Evolutionary conservation across 2,888 invertebrate species (phyloP).

Genomic region (Ichneumon xanthorius): DNA sequence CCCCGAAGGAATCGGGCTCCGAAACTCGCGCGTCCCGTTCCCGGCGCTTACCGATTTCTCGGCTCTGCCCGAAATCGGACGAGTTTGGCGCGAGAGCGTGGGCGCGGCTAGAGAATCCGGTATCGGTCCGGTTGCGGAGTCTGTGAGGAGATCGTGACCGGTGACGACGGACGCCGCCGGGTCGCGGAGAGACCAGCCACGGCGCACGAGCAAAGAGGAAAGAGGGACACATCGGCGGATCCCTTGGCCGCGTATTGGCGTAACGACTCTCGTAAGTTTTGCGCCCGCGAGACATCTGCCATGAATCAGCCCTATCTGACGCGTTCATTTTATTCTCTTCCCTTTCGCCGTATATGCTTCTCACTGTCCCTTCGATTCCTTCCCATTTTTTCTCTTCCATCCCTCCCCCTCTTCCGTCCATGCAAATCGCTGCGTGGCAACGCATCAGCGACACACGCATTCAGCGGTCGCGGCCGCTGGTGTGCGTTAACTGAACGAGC

Average conservation of each 20-base stretch:
- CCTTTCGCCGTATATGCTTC: constrained; percentile 3
- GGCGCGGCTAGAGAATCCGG: constrained; percentile 57
- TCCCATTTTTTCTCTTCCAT: constrained; percentile 14
- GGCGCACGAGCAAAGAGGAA: constrained; percentile 28
- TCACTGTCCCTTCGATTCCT: constrained; percentile 17
- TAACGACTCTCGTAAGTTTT: constrained; percentile 73
- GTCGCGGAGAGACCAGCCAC: constrained; percentile 18
- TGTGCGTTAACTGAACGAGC: constrained; percentile 55
- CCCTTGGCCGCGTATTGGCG: constrained; percentile 67
- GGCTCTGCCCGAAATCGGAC: constrained; percentile 53
- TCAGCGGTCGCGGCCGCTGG: constrained; percentile 10
- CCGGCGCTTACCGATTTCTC: constrained; percentile 5
- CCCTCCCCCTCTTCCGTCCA: constrained; percentile 13
- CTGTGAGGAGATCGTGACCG: constrained; percentile 39
- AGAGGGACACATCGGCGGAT: constrained; percentile 44
- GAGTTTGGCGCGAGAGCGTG: constrained; percentile 47
- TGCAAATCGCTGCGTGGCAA: constrained; percentile 22
- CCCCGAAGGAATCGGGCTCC: constrained; percentile 43
- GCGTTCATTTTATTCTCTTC: constrained; percentile 49
- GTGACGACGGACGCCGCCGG: constrained; percentile 56
- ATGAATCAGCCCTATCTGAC: constrained; percentile 72
- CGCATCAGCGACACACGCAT: constrained; percentile 19
- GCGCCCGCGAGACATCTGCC: constrained; percentile 71
- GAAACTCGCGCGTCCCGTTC: constrained; percentile 26
- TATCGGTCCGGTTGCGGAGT: constrained; percentile 28